phyloP scores from a whole-genome alignment of 2,113 vertebrate genomes.

The Sphaerodactylus townsendi region DNA sequence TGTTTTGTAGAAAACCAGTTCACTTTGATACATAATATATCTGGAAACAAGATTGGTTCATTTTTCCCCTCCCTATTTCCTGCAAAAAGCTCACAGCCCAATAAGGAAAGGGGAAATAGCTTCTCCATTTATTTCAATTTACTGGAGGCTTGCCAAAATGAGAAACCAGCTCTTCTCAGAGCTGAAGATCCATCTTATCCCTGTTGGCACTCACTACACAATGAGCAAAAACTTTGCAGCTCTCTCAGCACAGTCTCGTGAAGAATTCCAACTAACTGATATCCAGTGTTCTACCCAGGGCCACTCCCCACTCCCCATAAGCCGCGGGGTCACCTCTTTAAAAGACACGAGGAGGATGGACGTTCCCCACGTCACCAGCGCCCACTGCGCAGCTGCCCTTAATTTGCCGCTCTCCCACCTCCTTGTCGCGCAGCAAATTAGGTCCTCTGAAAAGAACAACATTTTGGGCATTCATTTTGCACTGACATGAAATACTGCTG shows the following conservation, averaged over 20 bases:
- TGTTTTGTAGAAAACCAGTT: not conserved
- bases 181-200: not conserved
- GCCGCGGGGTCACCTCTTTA: no score
- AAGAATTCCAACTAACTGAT: not conserved
- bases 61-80: not conserved
- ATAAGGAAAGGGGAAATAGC: not conserved
- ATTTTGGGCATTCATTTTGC: not conserved
- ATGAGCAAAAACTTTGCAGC: not conserved
- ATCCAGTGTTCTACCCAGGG: accelerated
- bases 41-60: not conserved
- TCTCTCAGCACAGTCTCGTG: not conserved
- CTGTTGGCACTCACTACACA: not conserved
- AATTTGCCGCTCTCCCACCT: no score
- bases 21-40: not conserved
- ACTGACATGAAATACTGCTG: not conserved
- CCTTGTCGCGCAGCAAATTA: no score
- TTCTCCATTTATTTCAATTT: not conserved
- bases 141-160: not conserved
- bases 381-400: no score
- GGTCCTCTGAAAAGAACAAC: no score
- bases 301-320: no score
- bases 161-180: not conserved
- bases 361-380: no score
- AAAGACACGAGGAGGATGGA: no score
- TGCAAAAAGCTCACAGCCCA: not conserved